Conservation (phyloP, 2,113 vertebrate genomes). For the Alaudala cheleensis region DNA sequence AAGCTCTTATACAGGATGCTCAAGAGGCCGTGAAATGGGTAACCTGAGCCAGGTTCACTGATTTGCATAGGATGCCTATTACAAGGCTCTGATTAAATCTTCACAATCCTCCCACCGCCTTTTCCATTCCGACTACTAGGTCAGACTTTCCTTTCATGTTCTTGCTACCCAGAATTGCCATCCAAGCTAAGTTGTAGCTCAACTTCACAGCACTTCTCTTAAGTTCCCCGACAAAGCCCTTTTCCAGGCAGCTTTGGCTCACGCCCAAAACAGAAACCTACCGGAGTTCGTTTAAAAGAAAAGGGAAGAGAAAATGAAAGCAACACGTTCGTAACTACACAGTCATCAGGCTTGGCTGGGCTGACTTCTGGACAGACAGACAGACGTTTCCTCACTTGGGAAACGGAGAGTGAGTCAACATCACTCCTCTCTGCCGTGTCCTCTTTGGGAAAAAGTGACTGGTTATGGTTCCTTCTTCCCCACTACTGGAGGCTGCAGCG, state of each 20-base stretch:
- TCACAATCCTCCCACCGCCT: neutral
- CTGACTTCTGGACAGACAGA: neutral
- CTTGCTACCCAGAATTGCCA: neutral
- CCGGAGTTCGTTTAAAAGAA: neutral
- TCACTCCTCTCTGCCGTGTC: neutral
- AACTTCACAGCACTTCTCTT: neutral
- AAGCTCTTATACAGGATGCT: neutral
- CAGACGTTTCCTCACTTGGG: neutral
- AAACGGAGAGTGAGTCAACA: conserved; percentile 5
- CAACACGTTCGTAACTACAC: neutral
- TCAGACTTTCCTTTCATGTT: conserved; percentile 31
- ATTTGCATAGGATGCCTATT: conserved; percentile 12
- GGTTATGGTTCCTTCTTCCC: neutral
- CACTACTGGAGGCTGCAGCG: neutral
- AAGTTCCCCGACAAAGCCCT: neutral
- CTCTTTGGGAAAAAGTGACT: neutral
- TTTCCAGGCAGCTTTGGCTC: conserved; percentile 10
- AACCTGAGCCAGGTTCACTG: neutral
- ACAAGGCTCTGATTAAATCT: conserved; percentile 22
- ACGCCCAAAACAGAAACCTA: neutral
- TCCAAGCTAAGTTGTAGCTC: neutral
- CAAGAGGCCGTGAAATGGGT: neutral
- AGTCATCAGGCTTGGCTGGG: neutral
- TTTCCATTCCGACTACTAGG: neutral
- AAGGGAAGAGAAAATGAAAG: conserved; percentile 69